Evolutionary conservation across 2,888 invertebrate species (phyloP), one percentile per base, ranked within the genome.

Genomic region (Pasiphila rectangulata): DNA sequence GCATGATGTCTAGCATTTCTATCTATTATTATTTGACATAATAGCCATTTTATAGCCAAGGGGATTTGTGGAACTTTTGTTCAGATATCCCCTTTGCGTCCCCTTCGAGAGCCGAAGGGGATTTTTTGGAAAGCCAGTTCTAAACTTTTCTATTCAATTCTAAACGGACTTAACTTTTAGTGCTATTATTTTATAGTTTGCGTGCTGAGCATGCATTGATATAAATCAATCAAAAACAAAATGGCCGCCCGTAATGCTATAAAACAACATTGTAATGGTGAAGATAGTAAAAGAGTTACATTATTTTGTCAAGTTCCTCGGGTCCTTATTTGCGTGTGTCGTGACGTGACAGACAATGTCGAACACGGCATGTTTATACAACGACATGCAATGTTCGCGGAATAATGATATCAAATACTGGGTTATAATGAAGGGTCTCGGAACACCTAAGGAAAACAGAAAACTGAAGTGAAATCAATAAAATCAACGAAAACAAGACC

Each of bases 191-290:
- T 54, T 52, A 56, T 40, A 46, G 42, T 36, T 53, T 27, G 49
- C 53, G 41, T 53, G 51, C 25, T 37, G 36, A 29, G 43, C 46
- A 44, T 55, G 55, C 49, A 57, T 51, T 38, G 41, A 24, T 54
- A 48, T 57, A 59, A 63, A 63, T 63, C 61, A 64, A 70, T 57
- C 55, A 49, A 53, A 51, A 48, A 47, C 48, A 57, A 71, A 56
- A 68, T 71, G 69, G 63, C 66, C 55, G 58, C 59, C 55, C 48
- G 61, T 65, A 66, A 71, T 59, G 55, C 57, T 52, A 67, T 78
- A 77, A 50, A 79, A 77, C 76, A 72, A 79, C 78, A 75, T 75
- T 72, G 75, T 77, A 75, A 62, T 65, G 61, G 60, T 56, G 57
- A 9, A 32, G 15, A 6, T 21, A 16, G 30, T 1, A n/a, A 30